Evolutionary conservation across 2,113 vertebrate genomes (phyloP).

Genomic region (Syngnathoides biaculeatus): DNA sequence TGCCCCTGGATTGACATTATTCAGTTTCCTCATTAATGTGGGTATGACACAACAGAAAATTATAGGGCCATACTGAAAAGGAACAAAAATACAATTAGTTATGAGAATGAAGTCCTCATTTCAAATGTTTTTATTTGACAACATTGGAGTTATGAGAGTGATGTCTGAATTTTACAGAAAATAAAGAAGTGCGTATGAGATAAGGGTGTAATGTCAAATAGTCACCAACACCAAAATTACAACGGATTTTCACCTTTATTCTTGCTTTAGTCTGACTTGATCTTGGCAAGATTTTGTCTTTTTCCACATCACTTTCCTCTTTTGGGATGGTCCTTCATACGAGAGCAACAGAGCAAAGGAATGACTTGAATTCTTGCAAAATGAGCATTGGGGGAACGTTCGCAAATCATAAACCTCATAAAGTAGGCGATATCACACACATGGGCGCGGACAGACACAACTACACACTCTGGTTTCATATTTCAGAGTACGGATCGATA

Average conservation of each 20-base stretch:
- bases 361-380: neutral
- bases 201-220: too few relatives aligned
- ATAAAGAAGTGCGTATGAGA: too few relatives aligned
- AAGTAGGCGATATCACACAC: neutral
- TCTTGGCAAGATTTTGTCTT: neutral
- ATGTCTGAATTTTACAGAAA: too few relatives aligned
- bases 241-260: neutral
- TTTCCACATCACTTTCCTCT: neutral
- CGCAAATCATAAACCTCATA: neutral
- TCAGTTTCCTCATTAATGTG: neutral
- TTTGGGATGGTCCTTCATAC: neutral
- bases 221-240: neutral
- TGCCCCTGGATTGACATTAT: neutral
- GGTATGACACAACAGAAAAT: neutral
- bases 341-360: neutral
- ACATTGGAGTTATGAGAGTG: too few relatives aligned
- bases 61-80: neutral
- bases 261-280: neutral
- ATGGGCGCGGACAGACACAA: neutral
- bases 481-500: constrained; percentile 35
- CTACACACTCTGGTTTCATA: constrained; percentile 12
- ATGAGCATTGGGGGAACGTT: neutral
- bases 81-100: neutral
- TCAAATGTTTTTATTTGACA: too few relatives aligned
- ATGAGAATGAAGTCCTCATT: too few relatives aligned